Evolutionary conservation across 2,113 vertebrate genomes (phyloP).

Genomic region (Zosterops pallidus): DNA sequence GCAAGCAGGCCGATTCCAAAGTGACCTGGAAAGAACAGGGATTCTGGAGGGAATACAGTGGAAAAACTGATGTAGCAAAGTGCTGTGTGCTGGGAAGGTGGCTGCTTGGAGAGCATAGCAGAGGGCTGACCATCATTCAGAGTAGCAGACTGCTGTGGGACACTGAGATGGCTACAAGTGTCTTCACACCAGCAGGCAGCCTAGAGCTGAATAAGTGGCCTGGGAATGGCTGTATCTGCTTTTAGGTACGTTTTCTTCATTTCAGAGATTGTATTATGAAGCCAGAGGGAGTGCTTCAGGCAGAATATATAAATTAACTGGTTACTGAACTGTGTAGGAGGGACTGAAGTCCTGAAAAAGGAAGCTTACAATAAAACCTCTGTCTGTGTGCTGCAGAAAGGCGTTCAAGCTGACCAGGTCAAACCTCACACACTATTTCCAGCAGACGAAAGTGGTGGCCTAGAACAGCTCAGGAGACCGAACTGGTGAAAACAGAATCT

Average conservation of each 20-base stretch:
- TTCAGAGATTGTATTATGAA: constrained; percentile 40
- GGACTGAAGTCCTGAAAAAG: constrained; percentile 32
- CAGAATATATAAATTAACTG: constrained; percentile 51
- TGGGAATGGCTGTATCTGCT: background rate
- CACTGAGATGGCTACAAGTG: background rate
- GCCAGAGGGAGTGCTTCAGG: constrained; percentile 32
- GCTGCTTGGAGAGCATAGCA: background rate
- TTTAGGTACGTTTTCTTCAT: constrained; percentile 49
- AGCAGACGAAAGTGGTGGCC: constrained; percentile 37
- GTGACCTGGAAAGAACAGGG: background rate
- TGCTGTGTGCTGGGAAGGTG: background rate
- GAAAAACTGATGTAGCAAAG: background rate
- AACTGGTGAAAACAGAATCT: constrained; percentile 3
- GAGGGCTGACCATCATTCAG: background rate
- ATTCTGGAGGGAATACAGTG: background rate
- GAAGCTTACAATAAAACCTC: constrained; percentile 36
- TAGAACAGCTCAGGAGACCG: constrained; percentile 16
- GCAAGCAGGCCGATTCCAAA: background rate
- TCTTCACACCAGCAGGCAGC: constrained; percentile 32
- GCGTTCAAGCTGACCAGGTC: background rate
- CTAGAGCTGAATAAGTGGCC: background rate
- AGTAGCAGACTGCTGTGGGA: background rate
- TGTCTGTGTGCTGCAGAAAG: background rate
- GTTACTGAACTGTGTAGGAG: constrained; percentile 30
- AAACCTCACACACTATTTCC: background rate